phyloP scores from a whole-genome alignment of 2,888 invertebrate genomes.

The Chirona hameri region DNA sequence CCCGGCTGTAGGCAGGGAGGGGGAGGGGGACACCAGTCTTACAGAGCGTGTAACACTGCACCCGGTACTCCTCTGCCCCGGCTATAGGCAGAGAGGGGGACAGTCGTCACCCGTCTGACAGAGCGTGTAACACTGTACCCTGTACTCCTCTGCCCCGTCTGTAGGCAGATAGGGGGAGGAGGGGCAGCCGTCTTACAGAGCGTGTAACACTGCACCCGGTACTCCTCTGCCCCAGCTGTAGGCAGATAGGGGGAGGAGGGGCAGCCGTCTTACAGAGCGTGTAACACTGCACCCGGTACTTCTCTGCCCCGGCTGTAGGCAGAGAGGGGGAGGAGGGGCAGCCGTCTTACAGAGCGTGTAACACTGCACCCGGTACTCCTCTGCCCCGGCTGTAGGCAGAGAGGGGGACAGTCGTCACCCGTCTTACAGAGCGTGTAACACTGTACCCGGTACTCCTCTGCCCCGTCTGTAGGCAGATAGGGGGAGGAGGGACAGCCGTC shows the following conservation, averaged over 20 bases:
- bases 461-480: background rate
- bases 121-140: conserved; percentile 2
- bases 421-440: background rate
- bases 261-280: too few relatives aligned
- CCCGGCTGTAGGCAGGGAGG: background rate
- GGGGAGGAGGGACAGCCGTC: background rate
- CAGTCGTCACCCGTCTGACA: background rate
- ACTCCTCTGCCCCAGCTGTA: background rate
- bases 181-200: background rate
- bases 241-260: too few relatives aligned
- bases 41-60: conserved; percentile 14
- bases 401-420: too few relatives aligned
- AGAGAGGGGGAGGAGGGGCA: too few relatives aligned
- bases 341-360: too few relatives aligned
- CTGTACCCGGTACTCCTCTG: background rate
- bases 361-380: too few relatives aligned
- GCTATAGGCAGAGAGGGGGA: background rate
- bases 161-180: background rate
- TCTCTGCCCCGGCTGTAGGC: too few relatives aligned
- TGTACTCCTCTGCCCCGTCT: background rate
- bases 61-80: background rate
- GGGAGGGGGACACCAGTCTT: background rate
- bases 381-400: too few relatives aligned
- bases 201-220: conserved; percentile 2
- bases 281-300: too few relatives aligned